Evolutionary conservation across 2,797 vertebrate genomes (phyloP).

Genomic region (Eospalax fontanierii): DNA sequence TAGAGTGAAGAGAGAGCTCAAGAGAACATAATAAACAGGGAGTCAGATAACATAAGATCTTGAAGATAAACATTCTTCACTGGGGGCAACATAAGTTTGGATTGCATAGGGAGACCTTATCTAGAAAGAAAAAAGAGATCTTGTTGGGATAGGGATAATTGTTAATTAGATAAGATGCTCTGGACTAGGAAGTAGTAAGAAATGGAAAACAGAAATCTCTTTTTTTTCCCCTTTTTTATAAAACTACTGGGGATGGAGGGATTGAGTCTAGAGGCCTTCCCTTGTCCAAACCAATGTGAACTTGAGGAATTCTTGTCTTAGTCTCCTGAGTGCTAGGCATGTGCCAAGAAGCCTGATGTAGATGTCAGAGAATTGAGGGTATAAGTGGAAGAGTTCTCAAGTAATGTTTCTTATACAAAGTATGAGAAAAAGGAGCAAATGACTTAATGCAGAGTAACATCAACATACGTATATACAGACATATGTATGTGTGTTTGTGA

Average conservation of each 20-base stretch:
- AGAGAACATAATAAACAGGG: neutral
- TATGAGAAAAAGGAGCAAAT: neutral
- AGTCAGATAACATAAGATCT: neutral
- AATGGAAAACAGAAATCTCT: neutral
- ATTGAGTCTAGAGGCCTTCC: neutral
- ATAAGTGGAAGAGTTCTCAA: neutral
- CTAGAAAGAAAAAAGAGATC: neutral
- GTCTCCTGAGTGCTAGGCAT: neutral
- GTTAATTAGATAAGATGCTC: neutral
- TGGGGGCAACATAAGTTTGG: neutral
- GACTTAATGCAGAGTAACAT: neutral
- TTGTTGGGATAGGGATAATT: neutral
- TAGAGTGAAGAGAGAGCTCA: neutral
- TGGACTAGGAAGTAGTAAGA: neutral
- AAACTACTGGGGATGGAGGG: neutral
- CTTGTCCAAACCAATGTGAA: neutral
- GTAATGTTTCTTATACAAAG: neutral
- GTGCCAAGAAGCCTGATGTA: neutral
- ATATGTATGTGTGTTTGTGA: neutral
- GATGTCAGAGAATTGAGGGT: neutral
- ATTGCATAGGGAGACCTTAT: neutral
- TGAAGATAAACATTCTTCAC: constrained; percentile 7
- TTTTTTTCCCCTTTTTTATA: neutral
- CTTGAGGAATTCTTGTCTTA: neutral
- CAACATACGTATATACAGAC: neutral